Base-by-base conservation (phyloP, 2,797 vertebrate species). In the Eurystomus glaucurus region DNA sequence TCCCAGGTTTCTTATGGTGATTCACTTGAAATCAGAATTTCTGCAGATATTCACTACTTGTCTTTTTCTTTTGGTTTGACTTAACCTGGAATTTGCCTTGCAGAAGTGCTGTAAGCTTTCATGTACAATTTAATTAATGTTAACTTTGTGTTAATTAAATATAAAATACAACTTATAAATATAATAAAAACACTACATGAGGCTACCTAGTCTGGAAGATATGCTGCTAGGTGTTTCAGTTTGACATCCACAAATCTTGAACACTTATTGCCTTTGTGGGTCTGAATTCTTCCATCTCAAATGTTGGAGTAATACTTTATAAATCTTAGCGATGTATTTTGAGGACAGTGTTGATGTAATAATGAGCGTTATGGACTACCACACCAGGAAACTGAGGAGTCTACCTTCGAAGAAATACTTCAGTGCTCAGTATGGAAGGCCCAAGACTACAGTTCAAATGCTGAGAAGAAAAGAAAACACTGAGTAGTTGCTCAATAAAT, bases 11-110 rank as follows among this genome's bases (percentile, higher is more conserved):
- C 37, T 54, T 81, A 35, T 2, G 14, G 25, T 52, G 23, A 52
- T 79, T 85, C 51, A 35, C 26, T 64, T 55, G 91, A 88, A 86
- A 83, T 39, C 22, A 39, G 57, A 77, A 80, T 85, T 96, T 71
- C 35, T 74, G 8, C 71, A 64, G 22, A 26, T 50, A 65, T 50
- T 68, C 23, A 17, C 8, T 69, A 19, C 21, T 57, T 62, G 12
- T 50, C 17, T 50, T 15, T 14, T 68, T 52, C 11, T 76, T 89
- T 52, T 76, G 3, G 5, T 85, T 85, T 21, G 48, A 18, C 19
- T 78, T 71, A 52, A 68, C 41, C 21, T 82, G 43, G 21, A 91
- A 62, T 74, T 79, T 66, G 65, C 48, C 54, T 85, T 48, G 22
- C 33, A 51, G 57, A 69, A 79, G 14, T 82, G 5, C 20, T 61